phyloP scores from a whole-genome alignment of 2,888 invertebrate genomes.

The Torymus tubicola region DNA sequence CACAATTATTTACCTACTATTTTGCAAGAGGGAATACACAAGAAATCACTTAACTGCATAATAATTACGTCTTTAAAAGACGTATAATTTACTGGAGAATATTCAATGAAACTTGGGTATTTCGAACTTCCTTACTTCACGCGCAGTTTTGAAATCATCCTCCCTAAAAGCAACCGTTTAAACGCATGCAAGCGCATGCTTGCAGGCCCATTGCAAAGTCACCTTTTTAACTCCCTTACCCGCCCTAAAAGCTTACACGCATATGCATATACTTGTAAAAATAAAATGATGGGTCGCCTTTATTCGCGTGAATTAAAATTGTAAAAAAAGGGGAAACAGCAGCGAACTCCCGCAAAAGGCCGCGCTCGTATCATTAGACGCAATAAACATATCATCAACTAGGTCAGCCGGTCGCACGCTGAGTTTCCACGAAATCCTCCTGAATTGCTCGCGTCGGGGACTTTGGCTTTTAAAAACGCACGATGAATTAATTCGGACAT shows the following conservation, averaged over 20 bases:
- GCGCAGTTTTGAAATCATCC: too few relatives aligned
- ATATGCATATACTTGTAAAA: background rate
- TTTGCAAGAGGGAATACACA: too few relatives aligned
- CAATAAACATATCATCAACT: conserved; percentile 51
- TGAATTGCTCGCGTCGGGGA: conserved; percentile 31
- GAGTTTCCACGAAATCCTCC: conserved; percentile 47
- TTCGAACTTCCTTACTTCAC: too few relatives aligned
- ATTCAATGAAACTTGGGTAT: background rate
- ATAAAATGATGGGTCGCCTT: background rate
- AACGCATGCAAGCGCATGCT: too few relatives aligned
- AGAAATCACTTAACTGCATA: too few relatives aligned
- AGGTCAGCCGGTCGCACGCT: conserved; percentile 28
- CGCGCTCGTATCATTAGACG: conserved; percentile 18
- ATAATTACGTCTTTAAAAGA: background rate
- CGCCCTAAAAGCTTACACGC: too few relatives aligned
- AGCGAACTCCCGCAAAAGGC: background rate
- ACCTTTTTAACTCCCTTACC: too few relatives aligned
- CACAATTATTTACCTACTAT: too few relatives aligned
- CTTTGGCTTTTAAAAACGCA: conserved; percentile 24
- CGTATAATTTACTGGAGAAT: background rate
- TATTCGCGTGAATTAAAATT: background rate
- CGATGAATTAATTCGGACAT: conserved; percentile 46
- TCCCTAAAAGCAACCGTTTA: too few relatives aligned
- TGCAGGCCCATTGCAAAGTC: too few relatives aligned
- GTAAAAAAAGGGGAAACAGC: background rate